Evolutionary conservation across 2,797 vertebrate genomes (phyloP).

Genomic region (Hafferia zeledoni): DNA sequence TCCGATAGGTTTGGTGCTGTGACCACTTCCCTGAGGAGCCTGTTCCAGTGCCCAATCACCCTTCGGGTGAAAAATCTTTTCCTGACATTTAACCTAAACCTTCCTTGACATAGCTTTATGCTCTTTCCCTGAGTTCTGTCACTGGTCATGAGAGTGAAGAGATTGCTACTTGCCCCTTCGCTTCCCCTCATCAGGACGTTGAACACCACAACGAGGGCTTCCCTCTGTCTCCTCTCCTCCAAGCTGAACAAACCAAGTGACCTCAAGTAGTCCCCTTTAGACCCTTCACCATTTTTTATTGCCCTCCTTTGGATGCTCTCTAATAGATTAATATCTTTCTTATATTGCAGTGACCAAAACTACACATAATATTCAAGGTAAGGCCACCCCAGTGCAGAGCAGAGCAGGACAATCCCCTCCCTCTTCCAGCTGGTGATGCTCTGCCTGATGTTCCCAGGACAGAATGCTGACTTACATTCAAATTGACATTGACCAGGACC

Average conservation of each 20-base stretch:
- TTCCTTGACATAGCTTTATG: not conserved
- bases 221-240: not conserved
- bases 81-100: not conserved
- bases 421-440: not conserved
- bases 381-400: not conserved
- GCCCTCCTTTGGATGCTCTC: not conserved
- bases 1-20: not conserved
- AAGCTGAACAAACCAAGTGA: not conserved
- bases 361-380: not conserved
- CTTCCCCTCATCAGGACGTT: not conserved
- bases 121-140: not conserved
- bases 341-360: too few species aligned
- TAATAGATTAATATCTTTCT: not conserved
- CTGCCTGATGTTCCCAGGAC: not conserved
- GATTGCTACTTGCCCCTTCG: not conserved
- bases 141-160: not conserved
- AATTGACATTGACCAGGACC: not conserved
- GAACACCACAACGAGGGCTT: not conserved
- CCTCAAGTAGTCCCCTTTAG: not conserved
- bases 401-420: not conserved
- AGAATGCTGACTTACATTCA: not conserved
- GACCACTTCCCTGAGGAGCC: not conserved
- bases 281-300: not conserved
- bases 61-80: not conserved
- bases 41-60: not conserved